Conservation (phyloP, 2,113 vertebrate genomes). For the Perca schrenkii region DNA sequence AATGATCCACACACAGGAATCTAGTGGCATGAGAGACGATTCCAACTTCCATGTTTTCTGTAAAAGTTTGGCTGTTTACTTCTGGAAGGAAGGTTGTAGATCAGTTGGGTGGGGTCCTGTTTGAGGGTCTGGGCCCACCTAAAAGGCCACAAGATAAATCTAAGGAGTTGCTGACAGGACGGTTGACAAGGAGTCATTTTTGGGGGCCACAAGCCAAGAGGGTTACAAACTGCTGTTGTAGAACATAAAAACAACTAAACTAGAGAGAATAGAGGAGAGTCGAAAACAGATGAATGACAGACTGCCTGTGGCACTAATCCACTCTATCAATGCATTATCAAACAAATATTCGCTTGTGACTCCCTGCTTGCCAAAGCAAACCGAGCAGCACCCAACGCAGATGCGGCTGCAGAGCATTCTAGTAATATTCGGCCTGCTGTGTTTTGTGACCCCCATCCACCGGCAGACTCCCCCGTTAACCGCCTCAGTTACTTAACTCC, state of each 20-base stretch:
- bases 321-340: conserved; percentile 19
- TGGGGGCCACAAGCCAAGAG: background rate
- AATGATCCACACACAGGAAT: conserved; percentile 68
- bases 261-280: background rate
- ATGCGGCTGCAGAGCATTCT: conserved; percentile 7
- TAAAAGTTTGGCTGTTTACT: conserved; percentile 28
- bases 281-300: background rate
- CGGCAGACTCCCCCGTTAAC: conserved; percentile 3
- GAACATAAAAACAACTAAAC: background rate
- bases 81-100: conserved; percentile 1
- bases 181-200: background rate
- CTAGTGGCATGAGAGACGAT: conserved; percentile 40
- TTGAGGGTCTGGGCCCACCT: conserved; percentile 2
- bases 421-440: conserved; percentile 15
- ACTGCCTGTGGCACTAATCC: conserved; percentile 17
- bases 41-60: conserved; percentile 36
- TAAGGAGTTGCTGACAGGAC: background rate
- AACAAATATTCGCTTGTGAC: conserved; percentile 8
- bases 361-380: background rate
- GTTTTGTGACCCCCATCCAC: conserved; percentile 30
- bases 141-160: background rate
- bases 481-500: conserved; percentile 75
- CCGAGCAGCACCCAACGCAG: background rate
- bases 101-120: background rate
- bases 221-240: background rate